Conservation (phyloP, 2,113 vertebrate species). For the Oryzias celebensis region DNA sequence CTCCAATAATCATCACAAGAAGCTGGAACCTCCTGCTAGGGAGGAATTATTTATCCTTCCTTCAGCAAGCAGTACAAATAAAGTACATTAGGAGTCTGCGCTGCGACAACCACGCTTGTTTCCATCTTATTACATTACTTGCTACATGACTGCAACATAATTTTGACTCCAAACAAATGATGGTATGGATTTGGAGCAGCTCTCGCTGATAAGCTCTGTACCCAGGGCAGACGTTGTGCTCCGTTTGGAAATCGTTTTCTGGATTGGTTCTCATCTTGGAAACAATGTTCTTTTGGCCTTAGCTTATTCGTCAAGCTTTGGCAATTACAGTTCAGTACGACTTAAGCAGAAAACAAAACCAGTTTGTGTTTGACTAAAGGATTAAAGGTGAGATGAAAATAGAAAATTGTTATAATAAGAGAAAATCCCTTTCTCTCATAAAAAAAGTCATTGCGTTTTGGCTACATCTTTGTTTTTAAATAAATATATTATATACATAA, state of each 20-base stretch:
- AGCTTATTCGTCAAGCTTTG: constrained; percentile 24
- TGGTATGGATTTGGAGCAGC: constrained; percentile 16
- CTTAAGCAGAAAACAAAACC: constrained; percentile 21
- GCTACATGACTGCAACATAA: constrained; percentile 20
- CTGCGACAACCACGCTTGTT: constrained; percentile 6
- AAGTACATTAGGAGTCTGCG: constrained; percentile 22
- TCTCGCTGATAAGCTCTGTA: constrained; percentile 30
- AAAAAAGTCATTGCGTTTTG: too few relatives aligned
- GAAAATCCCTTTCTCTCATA: too few relatives aligned
- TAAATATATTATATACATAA: too few relatives aligned
- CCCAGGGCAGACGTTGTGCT: constrained; percentile 34
- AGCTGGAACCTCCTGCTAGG: constrained; percentile 30
- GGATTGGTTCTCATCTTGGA: constrained; percentile 12
- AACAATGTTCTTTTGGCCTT: constrained; percentile 21
- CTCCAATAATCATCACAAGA: constrained; percentile 69
- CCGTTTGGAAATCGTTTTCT: constrained; percentile 11
- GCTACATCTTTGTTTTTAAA: too few relatives aligned
- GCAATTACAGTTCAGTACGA: constrained; percentile 21
- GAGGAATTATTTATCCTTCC: constrained; percentile 55
- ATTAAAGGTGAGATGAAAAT: too few relatives aligned
- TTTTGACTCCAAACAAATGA: constrained; percentile 4
- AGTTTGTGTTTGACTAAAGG: too few relatives aligned
- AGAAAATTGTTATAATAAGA: too few relatives aligned
- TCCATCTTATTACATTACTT: constrained; percentile 23
- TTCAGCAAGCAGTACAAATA: constrained; percentile 30